Conservation (phyloP, 1,140 invertebrate species). For the Philotrypesis tridentata region DNA sequence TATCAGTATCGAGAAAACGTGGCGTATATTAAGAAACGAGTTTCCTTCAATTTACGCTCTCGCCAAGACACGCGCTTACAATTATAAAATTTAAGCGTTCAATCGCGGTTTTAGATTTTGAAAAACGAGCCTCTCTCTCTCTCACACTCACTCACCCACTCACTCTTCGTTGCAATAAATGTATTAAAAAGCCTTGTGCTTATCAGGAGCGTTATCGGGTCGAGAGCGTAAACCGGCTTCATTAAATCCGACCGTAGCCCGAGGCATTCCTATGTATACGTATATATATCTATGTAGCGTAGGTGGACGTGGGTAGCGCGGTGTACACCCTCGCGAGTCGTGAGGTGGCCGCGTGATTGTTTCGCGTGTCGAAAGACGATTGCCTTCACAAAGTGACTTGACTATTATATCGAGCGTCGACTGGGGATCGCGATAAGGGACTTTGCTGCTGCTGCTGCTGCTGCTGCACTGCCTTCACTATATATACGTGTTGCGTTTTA, state of each 20-base stretch:
- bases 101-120: not conserved
- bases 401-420: slow-evolving; percentile 71
- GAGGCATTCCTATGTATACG: not conserved
- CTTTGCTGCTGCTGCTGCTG: slow-evolving; percentile 57
- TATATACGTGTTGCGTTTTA: slow-evolving; percentile 56
- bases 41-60: not conserved
- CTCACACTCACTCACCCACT: too few relatives aligned
- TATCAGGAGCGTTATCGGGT: not conserved
- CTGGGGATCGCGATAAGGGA: slow-evolving; percentile 68
- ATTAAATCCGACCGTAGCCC: not conserved
- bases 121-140: not conserved
- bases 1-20: not conserved
- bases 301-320: too few relatives aligned
- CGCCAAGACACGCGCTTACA: too few relatives aligned
- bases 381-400: slow-evolving; percentile 68
- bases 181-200: not conserved
- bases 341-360: slow-evolving; percentile 48
- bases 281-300: too few relatives aligned
- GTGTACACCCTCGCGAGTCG: not conserved
- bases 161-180: not conserved
- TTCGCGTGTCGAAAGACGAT: slow-evolving; percentile 70
- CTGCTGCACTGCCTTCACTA: too few relatives aligned
- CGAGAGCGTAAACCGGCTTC: not conserved
- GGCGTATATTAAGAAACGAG: not conserved
- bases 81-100: not conserved